Evolutionary conservation across 37 sponge, comb jelly and placozoan genomes (phyloP).

Genomic region (Crambe crambe): DNA sequence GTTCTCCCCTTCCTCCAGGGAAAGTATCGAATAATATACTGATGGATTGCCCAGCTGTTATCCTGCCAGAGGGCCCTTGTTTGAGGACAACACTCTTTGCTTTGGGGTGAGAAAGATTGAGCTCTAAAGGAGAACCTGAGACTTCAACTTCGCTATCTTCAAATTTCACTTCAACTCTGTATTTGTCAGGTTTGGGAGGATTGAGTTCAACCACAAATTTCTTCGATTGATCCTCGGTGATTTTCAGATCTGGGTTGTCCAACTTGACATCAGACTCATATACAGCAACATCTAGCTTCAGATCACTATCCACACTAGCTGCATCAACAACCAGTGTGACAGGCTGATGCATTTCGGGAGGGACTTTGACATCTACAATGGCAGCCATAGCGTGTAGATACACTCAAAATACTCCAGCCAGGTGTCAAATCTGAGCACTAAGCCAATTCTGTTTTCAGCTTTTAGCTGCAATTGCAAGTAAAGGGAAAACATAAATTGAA

Average conservation of each 20-base stretch:
- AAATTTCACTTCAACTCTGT: conserved; percentile 38
- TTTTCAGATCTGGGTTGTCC: not conserved
- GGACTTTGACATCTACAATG: not conserved
- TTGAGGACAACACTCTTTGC: conserved; percentile 28
- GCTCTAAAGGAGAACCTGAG: conserved; percentile 45
- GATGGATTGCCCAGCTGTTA: conserved; percentile 30
- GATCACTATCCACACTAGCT: conserved; percentile 2
- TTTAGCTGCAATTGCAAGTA: too few relatives aligned
- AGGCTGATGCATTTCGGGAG: conserved; percentile 2
- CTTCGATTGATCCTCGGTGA: not conserved
- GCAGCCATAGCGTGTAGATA: not conserved
- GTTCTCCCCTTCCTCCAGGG: conserved; percentile 49
- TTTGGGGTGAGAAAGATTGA: conserved; percentile 26
- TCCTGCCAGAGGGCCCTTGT: conserved; percentile 1
- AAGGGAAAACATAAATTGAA: too few relatives aligned
- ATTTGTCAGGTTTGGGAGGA: conserved; percentile 37
- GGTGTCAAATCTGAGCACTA: too few relatives aligned
- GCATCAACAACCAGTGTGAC: conserved; percentile 41
- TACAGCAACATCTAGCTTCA: not conserved
- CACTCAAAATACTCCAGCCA: too few relatives aligned
- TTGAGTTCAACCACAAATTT: not conserved
- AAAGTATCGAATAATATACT: conserved; percentile 28
- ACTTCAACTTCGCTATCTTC: conserved; percentile 9
- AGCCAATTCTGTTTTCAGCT: too few relatives aligned
- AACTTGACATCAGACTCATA: not conserved